Evolutionary conservation across 2,113 vertebrate species (phyloP).

Genomic region (Albula glossodonta): DNA sequence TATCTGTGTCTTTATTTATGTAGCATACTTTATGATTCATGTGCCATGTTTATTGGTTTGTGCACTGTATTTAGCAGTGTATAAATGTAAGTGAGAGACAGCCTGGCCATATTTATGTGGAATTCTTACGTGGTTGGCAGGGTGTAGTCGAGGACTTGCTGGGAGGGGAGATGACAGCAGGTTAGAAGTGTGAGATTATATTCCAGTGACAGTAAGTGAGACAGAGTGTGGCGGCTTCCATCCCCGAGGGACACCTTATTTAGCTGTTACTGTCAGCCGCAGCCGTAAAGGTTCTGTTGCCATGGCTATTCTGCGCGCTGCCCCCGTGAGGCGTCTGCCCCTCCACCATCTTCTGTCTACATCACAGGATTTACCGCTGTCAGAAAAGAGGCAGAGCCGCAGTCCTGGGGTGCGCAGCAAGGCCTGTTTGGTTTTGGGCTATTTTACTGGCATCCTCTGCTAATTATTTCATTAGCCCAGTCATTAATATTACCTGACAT

Average conservation of each 20-base stretch:
- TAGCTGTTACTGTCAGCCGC: constrained; percentile 16
- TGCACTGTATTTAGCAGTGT: neutral
- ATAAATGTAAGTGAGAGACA: neutral
- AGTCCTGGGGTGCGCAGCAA: too few relatives aligned
- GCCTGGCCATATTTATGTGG: neutral
- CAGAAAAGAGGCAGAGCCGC: neutral
- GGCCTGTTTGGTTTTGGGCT: too few relatives aligned
- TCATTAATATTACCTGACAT: too few relatives aligned
- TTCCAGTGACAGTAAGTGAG: constrained; percentile 32
- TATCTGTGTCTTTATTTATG: neutral
- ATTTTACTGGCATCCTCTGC: too few relatives aligned
- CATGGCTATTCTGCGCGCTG: constrained; percentile 11
- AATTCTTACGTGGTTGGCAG: neutral
- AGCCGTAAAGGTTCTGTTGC: constrained; percentile 16
- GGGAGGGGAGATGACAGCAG: neutral
- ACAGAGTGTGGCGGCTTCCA: constrained; percentile 20
- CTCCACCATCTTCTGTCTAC: neutral
- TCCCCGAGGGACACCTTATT: constrained; percentile 13
- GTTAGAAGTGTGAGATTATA: constrained; percentile 18
- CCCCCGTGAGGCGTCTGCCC: neutral
- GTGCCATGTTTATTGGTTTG: neutral
- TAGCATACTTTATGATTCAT: neutral
- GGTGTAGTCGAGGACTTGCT: neutral
- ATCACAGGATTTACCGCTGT: constrained; percentile 20
- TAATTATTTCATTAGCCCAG: too few relatives aligned